Evolutionary conservation across 2,797 vertebrate genomes (phyloP), one percentile per base, ranked within the genome.

Genomic region (Pteropus rufus): DNA sequence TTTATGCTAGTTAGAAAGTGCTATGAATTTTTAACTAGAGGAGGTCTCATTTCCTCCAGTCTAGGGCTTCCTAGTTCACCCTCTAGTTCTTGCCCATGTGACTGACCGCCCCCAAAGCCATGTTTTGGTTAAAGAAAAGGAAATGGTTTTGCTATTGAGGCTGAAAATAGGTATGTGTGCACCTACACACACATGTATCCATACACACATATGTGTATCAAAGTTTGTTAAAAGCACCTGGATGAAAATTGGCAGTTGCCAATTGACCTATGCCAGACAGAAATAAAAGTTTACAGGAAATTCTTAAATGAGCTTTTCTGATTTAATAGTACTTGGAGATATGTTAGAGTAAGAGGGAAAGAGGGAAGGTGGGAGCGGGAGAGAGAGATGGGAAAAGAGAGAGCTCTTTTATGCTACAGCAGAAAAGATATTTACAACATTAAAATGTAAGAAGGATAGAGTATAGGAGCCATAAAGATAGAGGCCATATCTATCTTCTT

Each of bases 401-500:
- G 11, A 76, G 24, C 44, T 34, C 7, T 62, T 93, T 91, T 83
- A 89, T 56, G 52, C 24, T 73, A n/a, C 29, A 60, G 82, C 8
- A 36, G 67, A 89, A 90, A 16, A 16, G 60, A 77, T 60, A 93
- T 82, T 89, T 91, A 91, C 72, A 79, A 19, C 60, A 79, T 39
- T 65, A 80, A 79, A 72, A 72, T 36, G 39, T 56, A 84, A 83
- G 49, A 91, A 60, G 86, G 64, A 36, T 77, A 56, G 62, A 54
- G 7, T 11, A 62, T 1, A 58, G 12, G 15, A 12, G 9, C 77
- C 60, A 93, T 96, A 97, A 92, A 98, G 56, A 82, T 26, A 97
- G 81, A 91, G 7, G 34, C 54, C 0, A 0, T 82, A 54, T 83
- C 88, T 92, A n/a, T 94, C 92, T 97, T 69, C 67, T 93, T 79